A percentile compares a stretch with the other conserved stretches of the same genome.
Conservation (phyloP, 2,113 vertebrate species). For the Colinus virginianus region DNA sequence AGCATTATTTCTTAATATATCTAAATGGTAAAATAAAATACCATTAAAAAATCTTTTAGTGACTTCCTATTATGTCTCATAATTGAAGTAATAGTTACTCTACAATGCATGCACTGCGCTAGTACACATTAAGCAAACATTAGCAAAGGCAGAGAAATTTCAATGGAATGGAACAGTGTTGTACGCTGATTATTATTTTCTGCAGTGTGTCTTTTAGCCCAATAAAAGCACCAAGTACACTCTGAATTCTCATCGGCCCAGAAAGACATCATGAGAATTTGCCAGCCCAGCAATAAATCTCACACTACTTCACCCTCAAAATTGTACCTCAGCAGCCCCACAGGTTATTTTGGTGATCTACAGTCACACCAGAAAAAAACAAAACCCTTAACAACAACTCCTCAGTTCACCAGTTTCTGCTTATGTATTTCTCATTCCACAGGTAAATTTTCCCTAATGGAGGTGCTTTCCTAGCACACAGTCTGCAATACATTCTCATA, state of each 20-base stretch:
- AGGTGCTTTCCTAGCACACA: background rate
- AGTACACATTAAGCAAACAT: constrained; percentile 35
- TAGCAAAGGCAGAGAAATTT: constrained; percentile 34
- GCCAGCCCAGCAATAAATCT: background rate
- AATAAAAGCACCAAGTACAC: background rate
- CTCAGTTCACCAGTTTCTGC: background rate
- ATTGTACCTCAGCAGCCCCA: background rate
- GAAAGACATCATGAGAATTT: background rate
- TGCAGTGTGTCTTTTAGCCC: background rate
- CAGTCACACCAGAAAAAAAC: background rate
- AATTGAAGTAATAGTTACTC: constrained; percentile 31
- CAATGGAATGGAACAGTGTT: background rate
- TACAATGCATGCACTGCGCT: background rate
- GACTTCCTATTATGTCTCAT: background rate
- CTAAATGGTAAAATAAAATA: background rate
- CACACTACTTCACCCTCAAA: background rate
- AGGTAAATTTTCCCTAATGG: background rate
- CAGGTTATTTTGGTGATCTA: background rate
- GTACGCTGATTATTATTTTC: background rate
- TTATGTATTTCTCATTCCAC: background rate
- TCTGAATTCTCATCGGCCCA: background rate
- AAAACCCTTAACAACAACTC: background rate
- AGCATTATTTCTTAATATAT: background rate
- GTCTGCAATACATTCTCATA: background rate
- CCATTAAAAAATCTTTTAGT: background rate